Evolutionary conservation across 2,113 vertebrate genomes (phyloP).

Genomic region (Lepus timidus): DNA sequence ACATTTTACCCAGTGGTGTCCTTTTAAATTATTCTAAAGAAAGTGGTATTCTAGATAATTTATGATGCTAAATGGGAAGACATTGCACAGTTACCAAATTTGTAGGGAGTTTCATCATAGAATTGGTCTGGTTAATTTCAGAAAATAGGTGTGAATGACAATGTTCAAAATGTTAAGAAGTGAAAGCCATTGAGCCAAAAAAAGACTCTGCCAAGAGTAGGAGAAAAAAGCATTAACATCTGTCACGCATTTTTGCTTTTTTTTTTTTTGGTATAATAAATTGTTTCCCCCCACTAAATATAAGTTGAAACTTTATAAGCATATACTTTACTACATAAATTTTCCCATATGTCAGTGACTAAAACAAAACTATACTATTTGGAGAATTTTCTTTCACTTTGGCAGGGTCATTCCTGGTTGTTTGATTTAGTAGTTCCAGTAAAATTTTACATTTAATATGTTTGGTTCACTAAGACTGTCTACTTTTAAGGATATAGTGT

Average conservation of each 20-base stretch:
- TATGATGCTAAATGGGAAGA: constrained; percentile 69
- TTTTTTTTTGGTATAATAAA: constrained; percentile 81
- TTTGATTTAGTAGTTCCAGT: constrained; percentile 50
- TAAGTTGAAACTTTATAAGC: constrained; percentile 83
- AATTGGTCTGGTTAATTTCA: constrained; percentile 80
- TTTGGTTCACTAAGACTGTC: constrained; percentile 36
- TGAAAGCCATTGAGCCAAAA: constrained; percentile 58
- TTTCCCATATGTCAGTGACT: constrained; percentile 81
- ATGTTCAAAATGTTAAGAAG: constrained; percentile 72
- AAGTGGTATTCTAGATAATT: constrained; percentile 70
- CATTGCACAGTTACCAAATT: constrained; percentile 66
- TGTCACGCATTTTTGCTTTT: constrained; percentile 78
- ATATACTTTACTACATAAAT: constrained; percentile 82
- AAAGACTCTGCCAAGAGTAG: constrained; percentile 69
- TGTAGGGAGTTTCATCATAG: constrained; percentile 69
- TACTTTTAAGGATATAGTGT: background rate
- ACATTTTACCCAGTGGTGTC: background rate
- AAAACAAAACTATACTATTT: constrained; percentile 72
- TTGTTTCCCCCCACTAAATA: constrained; percentile 83
- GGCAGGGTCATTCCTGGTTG: constrained; percentile 11
- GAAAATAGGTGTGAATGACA: constrained; percentile 81
- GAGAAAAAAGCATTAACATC: constrained; percentile 71
- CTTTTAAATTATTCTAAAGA: constrained; percentile 60
- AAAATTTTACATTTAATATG: constrained; percentile 57
- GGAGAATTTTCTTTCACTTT: constrained; percentile 72